Evolutionary conservation across 2,113 vertebrate genomes (phyloP).

Genomic region (Megaceryle maxima): DNA sequence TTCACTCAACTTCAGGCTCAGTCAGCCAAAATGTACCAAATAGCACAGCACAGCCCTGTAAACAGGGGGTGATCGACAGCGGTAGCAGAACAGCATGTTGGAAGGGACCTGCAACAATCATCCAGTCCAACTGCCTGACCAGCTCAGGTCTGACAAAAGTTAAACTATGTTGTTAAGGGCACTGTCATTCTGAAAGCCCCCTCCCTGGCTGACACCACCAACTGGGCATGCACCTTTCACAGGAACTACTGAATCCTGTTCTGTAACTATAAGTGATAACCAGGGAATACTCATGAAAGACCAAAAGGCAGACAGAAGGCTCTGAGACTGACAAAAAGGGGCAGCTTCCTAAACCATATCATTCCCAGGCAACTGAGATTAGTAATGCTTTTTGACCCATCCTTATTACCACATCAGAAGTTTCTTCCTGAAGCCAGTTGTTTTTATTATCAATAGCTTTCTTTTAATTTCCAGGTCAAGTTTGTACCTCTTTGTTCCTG

Average conservation of each 20-base stretch:
- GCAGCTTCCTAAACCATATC: background rate
- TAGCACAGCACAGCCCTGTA: background rate
- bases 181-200: background rate
- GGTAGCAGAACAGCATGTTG: background rate
- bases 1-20: background rate
- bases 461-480: background rate
- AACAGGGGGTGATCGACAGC: background rate
- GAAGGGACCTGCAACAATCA: background rate
- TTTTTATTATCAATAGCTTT: background rate
- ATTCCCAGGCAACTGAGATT: background rate
- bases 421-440: background rate
- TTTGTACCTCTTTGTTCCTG: background rate
- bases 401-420: background rate
- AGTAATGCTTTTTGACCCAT: background rate
- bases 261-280: background rate
- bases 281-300: background rate
- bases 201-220: background rate
- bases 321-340: background rate
- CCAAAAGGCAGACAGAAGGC: background rate
- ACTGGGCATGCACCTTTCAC: rapidly evolving
- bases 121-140: background rate
- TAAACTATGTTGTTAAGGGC: background rate
- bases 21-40: background rate
- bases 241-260: background rate
- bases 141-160: background rate